phyloP scores from a whole-genome alignment of 2,888 invertebrate genomes.

The Macropis europaea region DNA sequence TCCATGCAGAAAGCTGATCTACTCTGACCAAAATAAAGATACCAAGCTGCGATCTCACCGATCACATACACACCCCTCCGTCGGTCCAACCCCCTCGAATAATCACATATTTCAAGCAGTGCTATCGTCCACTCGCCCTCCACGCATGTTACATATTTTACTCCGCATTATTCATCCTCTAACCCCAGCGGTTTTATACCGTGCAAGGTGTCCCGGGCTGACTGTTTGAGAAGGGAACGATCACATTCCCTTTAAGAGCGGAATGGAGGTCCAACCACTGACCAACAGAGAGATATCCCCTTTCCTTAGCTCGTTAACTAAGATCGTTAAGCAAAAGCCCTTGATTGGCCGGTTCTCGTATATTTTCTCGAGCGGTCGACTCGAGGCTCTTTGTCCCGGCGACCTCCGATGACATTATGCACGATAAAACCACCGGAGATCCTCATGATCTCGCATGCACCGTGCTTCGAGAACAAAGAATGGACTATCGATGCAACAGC shows the following conservation, averaged over 20 bases:
- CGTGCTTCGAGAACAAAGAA: conserved; percentile 43
- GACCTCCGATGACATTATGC: conserved; percentile 45
- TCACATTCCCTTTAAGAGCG: conserved; percentile 22
- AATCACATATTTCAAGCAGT: conserved; percentile 24
- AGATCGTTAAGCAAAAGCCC: conserved; percentile 51
- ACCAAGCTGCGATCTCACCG: not conserved
- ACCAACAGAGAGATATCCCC: conserved; percentile 40
- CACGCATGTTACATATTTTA: conserved; percentile 39
- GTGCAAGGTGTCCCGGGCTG: not conserved
- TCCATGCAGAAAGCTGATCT: too few relatives aligned
- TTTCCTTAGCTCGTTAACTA: conserved; percentile 56
- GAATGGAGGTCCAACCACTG: conserved; percentile 29
- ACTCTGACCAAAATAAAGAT: not conserved
- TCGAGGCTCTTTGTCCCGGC: conserved; percentile 21
- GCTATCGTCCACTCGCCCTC: conserved; percentile 27
- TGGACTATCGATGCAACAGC: conserved; percentile 39
- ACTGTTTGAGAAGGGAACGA: not conserved
- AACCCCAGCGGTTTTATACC: not conserved
- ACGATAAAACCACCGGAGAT: conserved; percentile 50
- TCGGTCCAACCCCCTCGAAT: not conserved
- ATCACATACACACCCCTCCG: conserved; percentile 7
- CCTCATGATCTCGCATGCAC: conserved; percentile 41
- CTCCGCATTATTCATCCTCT: conserved; percentile 36
- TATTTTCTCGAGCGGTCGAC: conserved; percentile 19
- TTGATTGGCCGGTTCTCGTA: conserved; percentile 33